Evolutionary conservation across 2,797 vertebrate species (phyloP).

Genomic region (Sus cebifrons): DNA sequence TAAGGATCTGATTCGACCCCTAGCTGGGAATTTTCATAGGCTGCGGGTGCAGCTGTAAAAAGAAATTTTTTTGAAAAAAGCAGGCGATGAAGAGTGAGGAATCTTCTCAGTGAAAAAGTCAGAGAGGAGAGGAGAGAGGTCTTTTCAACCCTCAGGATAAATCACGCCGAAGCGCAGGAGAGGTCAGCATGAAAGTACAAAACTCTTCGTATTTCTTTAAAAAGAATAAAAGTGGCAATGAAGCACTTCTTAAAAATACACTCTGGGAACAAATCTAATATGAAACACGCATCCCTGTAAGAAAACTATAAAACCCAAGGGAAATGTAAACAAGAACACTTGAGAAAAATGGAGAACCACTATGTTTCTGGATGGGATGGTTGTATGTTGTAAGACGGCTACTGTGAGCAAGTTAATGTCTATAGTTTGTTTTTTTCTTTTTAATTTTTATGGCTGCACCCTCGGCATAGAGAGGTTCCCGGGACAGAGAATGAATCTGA

Average conservation of each 20-base stretch:
- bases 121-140: background rate
- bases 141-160: background rate
- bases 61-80: background rate
- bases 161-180: background rate
- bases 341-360: background rate
- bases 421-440: no score
- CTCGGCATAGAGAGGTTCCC: no score
- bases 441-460: no score
- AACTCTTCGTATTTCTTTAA: background rate
- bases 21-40: no score
- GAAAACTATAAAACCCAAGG: background rate
- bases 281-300: conserved; percentile 14
- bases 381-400: background rate
- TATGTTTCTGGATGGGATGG: background rate
- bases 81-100: background rate
- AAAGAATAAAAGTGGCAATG: background rate
- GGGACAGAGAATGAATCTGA: no score
- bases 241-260: conserved; percentile 3
- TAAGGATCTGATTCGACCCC: no score
- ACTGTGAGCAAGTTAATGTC: background rate
- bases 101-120: background rate
- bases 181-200: background rate
- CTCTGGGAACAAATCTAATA: conserved; percentile 8
- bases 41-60: no score
- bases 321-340: background rate